Evolutionary conservation across 2,113 vertebrate species (phyloP).

Genomic region (Zapornia atra): DNA sequence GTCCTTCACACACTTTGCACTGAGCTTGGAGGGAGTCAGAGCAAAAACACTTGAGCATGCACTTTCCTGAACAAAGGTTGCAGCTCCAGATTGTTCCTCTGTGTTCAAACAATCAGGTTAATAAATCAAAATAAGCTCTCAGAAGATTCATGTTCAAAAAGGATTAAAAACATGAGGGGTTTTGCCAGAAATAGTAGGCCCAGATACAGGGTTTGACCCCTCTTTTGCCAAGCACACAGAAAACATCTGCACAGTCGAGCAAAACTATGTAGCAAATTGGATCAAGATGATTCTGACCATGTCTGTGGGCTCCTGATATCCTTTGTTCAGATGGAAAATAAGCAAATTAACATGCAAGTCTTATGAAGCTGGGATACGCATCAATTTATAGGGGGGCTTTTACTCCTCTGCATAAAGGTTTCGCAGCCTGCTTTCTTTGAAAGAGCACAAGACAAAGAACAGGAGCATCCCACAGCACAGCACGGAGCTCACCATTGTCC

Average conservation of each 20-base stretch:
- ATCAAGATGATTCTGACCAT: not conserved
- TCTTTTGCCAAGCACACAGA: conserved; percentile 7
- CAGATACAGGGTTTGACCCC: not conserved
- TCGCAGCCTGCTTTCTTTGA: not conserved
- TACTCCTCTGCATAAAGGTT: not conserved
- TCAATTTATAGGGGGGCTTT: not conserved
- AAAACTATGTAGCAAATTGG: not conserved
- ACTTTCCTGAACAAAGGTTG: not conserved
- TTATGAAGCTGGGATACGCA: not conserved
- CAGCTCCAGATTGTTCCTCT: not conserved
- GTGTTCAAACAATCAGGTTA: not conserved
- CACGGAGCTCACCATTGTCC: not conserved
- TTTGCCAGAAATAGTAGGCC: conserved; percentile 28
- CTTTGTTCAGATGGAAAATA: not conserved
- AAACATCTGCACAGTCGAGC: not conserved
- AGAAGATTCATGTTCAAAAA: not conserved
- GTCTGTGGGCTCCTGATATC: not conserved
- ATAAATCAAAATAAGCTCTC: conserved; percentile 18
- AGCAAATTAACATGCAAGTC: not conserved
- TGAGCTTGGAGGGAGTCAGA: not conserved
- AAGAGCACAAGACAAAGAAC: not conserved
- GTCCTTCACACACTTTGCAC: not conserved
- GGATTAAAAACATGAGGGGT: not conserved
- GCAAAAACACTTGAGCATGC: not conserved
- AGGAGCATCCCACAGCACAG: not conserved